Evolutionary conservation across 92 coral and sea anemone species (phyloP).

Genomic region (Desmophyllum pertusum): DNA sequence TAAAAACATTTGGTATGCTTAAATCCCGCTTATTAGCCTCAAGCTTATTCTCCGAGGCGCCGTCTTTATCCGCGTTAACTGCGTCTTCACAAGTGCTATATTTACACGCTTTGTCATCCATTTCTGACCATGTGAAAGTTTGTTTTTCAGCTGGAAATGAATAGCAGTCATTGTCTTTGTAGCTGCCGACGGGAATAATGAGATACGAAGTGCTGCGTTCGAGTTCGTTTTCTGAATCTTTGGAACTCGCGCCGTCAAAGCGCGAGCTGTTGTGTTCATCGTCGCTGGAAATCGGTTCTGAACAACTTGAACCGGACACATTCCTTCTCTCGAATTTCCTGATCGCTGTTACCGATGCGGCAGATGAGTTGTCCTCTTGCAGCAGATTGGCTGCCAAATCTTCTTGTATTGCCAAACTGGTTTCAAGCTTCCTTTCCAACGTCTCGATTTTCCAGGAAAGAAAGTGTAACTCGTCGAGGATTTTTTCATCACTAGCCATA

Average conservation of each 20-base stretch:
- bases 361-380: conserved; percentile 26
- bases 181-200: conserved; percentile 76
- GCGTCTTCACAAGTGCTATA: background rate
- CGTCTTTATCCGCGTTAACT: conserved; percentile 24
- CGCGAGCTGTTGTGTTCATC: conserved; percentile 5
- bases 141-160: conserved; percentile 61
- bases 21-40: background rate
- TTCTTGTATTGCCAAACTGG: conserved; percentile 42
- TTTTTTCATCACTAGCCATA: conserved; percentile 50
- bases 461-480: conserved; percentile 69
- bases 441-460: conserved; percentile 75
- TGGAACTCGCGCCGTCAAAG: background rate
- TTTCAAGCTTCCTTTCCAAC: conserved; percentile 71
- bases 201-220: conserved; percentile 67
- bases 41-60: background rate
- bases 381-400: conserved; percentile 33
- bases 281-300: conserved; percentile 38
- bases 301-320: conserved; percentile 21
- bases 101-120: conserved; percentile 23
- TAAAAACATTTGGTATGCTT: background rate
- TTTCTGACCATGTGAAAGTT: conserved; percentile 62
- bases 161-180: conserved; percentile 52
- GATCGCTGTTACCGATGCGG: conserved; percentile 1
- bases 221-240: conserved; percentile 54
- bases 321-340: conserved; percentile 20